Conservation (phyloP, 2,113 vertebrate genomes). For the Agapornis roseicollis region DNA sequence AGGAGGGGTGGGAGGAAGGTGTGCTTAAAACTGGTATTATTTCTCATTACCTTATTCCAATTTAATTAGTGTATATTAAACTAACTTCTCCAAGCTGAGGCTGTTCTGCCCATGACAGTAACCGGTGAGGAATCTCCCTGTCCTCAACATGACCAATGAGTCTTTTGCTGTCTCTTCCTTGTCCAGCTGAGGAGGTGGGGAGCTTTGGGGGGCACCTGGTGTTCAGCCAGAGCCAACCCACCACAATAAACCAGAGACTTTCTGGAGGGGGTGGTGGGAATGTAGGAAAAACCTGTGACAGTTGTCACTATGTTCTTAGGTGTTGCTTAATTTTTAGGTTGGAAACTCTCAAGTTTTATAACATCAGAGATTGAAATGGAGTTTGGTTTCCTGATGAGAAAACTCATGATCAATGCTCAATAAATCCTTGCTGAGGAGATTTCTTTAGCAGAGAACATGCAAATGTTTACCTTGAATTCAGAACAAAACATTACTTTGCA, state of each 20-base stretch:
- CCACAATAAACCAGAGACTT: background rate
- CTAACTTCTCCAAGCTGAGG: background rate
- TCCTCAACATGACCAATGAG: background rate
- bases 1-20: background rate
- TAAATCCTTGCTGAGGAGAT: background rate
- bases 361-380: background rate
- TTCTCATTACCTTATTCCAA: background rate
- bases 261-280: accelerated
- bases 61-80: background rate
- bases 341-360: background rate
- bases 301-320: background rate
- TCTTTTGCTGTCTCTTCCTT: background rate
- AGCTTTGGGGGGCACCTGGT: background rate
- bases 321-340: background rate
- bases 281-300: background rate
- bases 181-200: background rate
- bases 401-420: background rate
- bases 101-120: background rate
- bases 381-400: background rate
- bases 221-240: background rate
- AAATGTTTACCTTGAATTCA: background rate
- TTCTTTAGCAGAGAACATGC: background rate
- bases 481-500: background rate
- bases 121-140: background rate
- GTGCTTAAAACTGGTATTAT: background rate